phyloP scores from a whole-genome alignment of 2,888 invertebrate species.

The Calameuta pallipes region DNA sequence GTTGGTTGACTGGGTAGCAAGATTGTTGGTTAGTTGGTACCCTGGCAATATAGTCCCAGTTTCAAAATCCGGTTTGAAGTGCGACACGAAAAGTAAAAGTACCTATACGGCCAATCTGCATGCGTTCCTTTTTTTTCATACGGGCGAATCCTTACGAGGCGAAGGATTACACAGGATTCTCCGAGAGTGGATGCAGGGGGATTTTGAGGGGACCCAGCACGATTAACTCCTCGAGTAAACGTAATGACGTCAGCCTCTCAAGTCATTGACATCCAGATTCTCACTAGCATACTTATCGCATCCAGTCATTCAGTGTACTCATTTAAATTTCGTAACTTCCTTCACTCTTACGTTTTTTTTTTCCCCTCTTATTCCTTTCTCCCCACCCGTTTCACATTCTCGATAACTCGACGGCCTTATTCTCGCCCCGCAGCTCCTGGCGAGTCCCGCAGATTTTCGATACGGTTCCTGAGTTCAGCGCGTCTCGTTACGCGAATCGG shows the following conservation, averaged over 20 bases:
- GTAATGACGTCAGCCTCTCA: neutral
- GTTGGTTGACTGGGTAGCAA: too few relatives aligned
- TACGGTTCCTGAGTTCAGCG: neutral
- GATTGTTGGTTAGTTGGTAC: neutral
- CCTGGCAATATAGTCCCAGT: slow-evolving; percentile 24
- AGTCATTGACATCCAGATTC: neutral
- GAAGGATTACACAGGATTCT: neutral
- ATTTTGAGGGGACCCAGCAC: neutral
- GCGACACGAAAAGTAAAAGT: slow-evolving; percentile 46
- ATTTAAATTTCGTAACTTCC: neutral
- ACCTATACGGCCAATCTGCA: neutral
- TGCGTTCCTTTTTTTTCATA: neutral
- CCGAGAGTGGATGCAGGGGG: neutral
- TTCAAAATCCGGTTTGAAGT: slow-evolving; percentile 43
- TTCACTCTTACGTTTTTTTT: neutral
- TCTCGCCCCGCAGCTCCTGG: neutral
- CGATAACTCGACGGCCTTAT: neutral
- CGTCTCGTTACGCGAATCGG: slow-evolving; percentile 1
- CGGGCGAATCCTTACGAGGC: neutral
- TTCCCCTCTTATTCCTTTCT: too few relatives aligned
- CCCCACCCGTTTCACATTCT: neutral
- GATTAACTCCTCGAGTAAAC: neutral
- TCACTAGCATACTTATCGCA: neutral
- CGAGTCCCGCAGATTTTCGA: neutral
- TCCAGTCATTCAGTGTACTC: neutral